phyloP scores from a whole-genome alignment of 35 echinoderm and acorn worm species.

The Amphiura filiformis region DNA sequence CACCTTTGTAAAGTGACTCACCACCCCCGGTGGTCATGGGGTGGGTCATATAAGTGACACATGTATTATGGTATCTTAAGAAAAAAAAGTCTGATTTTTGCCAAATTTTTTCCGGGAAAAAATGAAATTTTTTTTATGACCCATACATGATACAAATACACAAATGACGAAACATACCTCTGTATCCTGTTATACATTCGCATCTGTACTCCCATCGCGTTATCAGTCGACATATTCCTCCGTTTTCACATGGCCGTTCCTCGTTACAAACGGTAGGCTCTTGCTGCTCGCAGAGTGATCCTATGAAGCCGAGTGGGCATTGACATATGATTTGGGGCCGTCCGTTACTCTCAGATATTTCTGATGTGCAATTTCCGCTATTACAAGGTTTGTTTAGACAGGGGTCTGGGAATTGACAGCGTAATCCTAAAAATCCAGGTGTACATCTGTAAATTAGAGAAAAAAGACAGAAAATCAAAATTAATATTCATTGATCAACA shows the following conservation, averaged over 20 bases:
- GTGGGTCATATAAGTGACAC: not conserved
- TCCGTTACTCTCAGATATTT: not conserved
- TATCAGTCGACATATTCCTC: conserved; percentile 15
- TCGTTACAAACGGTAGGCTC: conserved; percentile 7
- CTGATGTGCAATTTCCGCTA: not conserved
- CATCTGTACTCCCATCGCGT: conserved; percentile 36
- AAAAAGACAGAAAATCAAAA: not conserved
- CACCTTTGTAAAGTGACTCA: no score
- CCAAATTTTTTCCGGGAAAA: no score
- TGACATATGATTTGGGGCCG: not conserved
- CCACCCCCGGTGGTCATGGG: no score
- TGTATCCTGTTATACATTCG: conserved; percentile 29
- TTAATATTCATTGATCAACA: not conserved
- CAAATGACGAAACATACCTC: conserved; percentile 40
- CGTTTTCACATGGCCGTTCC: conserved; percentile 28
- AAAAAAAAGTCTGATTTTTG: no score
- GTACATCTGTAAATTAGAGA: conserved; percentile 18
- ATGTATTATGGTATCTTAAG: no score
- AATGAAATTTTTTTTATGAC: not conserved
- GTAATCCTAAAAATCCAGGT: not conserved
- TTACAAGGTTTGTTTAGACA: not conserved
- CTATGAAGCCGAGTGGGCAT: conserved; percentile 13
- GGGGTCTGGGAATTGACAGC: conserved; percentile 29
- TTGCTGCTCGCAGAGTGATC: conserved; percentile 36
- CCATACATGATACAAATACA: not conserved